Percentiles rank a stretch among this genome's conserved stretches.
Conservation (phyloP, 2,113 vertebrate species). For the Heteronetta atricapilla region DNA sequence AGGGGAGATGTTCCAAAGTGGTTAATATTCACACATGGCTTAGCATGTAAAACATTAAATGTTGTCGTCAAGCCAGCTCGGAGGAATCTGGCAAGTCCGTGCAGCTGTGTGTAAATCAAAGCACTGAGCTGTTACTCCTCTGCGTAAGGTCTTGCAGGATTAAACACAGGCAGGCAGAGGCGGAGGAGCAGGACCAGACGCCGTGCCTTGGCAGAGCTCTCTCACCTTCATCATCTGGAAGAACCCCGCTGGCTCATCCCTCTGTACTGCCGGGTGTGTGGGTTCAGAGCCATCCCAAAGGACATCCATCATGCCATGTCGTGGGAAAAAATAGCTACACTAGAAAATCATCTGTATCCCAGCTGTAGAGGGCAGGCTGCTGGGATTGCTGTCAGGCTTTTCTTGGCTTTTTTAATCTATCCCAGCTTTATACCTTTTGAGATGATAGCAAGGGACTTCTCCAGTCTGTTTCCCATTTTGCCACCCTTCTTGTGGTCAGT, state of each 20-base stretch:
- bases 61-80: neutral
- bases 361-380: neutral
- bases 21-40: neutral
- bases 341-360: neutral
- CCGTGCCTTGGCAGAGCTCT: neutral
- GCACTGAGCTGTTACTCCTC: neutral
- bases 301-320: neutral
- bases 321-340: neutral
- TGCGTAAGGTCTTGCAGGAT: neutral
- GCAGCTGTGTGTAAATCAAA: neutral
- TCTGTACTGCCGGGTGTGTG: neutral
- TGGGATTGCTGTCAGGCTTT: no score
- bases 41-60: neutral
- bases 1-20: neutral
- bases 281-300: neutral
- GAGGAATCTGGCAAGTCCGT: neutral
- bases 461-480: no score
- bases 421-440: neutral
- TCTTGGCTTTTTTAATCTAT: neutral
- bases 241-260: neutral
- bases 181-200: neutral
- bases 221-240: neutral
- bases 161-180: neutral
- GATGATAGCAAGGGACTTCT: neutral
- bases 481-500: no score